phyloP scores from a whole-genome alignment of 2,797 vertebrate genomes.

The Choloepus didactylus region DNA sequence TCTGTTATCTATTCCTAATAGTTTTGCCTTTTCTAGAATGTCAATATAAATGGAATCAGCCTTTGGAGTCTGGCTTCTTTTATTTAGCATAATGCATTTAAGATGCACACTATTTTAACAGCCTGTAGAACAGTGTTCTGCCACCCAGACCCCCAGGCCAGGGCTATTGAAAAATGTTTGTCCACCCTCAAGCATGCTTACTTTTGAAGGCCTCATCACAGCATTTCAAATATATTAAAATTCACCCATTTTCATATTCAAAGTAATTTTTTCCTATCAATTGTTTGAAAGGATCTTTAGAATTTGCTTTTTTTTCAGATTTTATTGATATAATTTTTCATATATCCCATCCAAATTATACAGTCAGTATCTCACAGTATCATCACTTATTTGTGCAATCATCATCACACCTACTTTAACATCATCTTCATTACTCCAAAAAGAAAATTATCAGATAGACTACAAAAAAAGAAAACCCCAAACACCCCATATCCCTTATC shows the following conservation, averaged over 20 bases:
- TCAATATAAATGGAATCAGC: neutral
- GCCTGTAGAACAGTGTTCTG: neutral
- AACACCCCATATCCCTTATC: too few species aligned
- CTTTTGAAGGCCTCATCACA: neutral
- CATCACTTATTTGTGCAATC: too few species aligned
- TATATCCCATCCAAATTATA: too few species aligned
- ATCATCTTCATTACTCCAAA: too few species aligned
- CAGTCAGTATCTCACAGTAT: too few species aligned
- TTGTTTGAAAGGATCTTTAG: constrained; percentile 7
- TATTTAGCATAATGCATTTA: neutral
- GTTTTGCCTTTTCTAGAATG: neutral
- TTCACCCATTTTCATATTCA: constrained; percentile 17
- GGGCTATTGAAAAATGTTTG: neutral
- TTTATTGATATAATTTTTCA: too few species aligned
- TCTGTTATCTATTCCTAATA: neutral
- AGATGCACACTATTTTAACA: neutral
- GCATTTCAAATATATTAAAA: constrained; percentile 25
- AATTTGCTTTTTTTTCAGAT: too few species aligned
- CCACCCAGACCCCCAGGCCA: too few species aligned
- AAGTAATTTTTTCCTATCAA: neutral
- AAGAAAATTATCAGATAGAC: too few species aligned
- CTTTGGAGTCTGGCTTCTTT: neutral
- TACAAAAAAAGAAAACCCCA: too few species aligned
- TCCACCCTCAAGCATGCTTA: neutral
- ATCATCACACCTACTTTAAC: too few species aligned